A percentile compares a stretch with the other conserved stretches of the same genome.
phyloP scores from a whole-genome alignment of 2,888 invertebrate species.

The Athetis lepigone region DNA sequence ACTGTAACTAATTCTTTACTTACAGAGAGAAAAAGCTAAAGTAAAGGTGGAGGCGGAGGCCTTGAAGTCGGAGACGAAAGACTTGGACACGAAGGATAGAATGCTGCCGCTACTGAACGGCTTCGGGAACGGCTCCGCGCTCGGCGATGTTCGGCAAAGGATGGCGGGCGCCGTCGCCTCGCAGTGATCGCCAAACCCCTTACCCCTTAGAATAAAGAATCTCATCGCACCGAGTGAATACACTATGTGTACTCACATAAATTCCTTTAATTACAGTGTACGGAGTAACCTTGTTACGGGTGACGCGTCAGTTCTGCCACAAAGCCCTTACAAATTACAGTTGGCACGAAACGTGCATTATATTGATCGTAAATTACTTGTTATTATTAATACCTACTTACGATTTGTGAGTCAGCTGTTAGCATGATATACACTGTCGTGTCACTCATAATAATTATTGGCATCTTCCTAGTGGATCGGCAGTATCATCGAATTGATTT shows the following conservation, averaged over 20 bases:
- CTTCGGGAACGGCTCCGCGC: constrained; percentile 82
- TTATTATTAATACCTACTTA: constrained; percentile 43
- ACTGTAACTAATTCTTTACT: constrained; percentile 48
- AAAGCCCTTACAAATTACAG: constrained; percentile 48
- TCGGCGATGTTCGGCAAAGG: constrained; percentile 84
- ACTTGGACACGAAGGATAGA: constrained; percentile 78
- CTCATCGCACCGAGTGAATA: constrained; percentile 55
- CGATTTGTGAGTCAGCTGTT: constrained; percentile 38
- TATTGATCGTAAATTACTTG: constrained; percentile 48
- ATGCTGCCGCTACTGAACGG: constrained; percentile 83
- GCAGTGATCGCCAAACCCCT: constrained; percentile 73
- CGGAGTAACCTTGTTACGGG: constrained; percentile 53
- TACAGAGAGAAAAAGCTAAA: constrained; percentile 72
- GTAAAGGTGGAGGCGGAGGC: constrained; percentile 73
- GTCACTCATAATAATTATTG: constrained; percentile 32
- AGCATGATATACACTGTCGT: constrained; percentile 23
- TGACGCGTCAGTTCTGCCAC: constrained; percentile 46
- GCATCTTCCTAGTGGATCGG: constrained; percentile 19
- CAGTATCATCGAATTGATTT: constrained; percentile 40
- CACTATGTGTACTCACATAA: constrained; percentile 56
- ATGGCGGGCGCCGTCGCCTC: constrained; percentile 87
- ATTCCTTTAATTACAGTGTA: constrained; percentile 55
- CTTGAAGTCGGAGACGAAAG: constrained; percentile 56
- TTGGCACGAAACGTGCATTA: constrained; percentile 58
- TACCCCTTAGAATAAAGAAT: constrained; percentile 56